These are phyloP conservation scores for Gryllus bimaculatus DNA, from an alignment of 1,140 invertebrate species.

Conservation along the genomic window DNA sequence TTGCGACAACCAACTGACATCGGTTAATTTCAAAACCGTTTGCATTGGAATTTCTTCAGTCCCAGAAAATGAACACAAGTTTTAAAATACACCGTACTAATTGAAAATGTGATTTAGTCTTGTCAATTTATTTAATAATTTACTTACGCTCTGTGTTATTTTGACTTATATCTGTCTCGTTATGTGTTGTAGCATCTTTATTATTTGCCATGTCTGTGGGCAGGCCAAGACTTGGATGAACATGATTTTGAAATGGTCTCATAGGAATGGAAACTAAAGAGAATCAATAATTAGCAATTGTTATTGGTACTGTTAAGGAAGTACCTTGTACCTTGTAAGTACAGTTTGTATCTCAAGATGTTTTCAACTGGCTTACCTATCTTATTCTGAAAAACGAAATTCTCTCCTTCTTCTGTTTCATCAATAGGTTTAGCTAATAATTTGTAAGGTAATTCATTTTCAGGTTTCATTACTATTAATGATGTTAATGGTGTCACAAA, in stretches of 20 bases:
- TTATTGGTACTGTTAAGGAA: too few species aligned
- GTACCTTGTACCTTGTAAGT: too few species aligned
- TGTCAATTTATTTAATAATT: too few species aligned
- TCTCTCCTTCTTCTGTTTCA: neutral
- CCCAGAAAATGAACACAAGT: too few species aligned
- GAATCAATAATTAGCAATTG: too few species aligned
- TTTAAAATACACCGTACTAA: too few species aligned
- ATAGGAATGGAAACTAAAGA: neutral
- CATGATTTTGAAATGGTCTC: neutral
- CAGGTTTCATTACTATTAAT: neutral
- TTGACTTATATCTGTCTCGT: neutral
- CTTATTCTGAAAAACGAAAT: neutral
- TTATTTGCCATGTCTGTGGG: neutral
- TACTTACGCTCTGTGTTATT: too few species aligned
- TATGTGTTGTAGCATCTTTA: neutral
- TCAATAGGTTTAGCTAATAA: neutral
- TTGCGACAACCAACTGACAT: too few species aligned
- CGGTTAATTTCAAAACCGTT: too few species aligned
- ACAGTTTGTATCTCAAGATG: too few species aligned
- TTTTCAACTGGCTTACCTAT: neutral
- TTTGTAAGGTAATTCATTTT: neutral
- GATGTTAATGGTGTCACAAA: conserved; percentile 8
- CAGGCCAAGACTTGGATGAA: neutral
- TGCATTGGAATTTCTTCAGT: too few species aligned
- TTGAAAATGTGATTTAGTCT: too few species aligned